These are phyloP conservation scores for Cerastis rubricosa DNA, from an alignment of 2,888 invertebrate genomes.

Conservation along the genomic window DNA sequence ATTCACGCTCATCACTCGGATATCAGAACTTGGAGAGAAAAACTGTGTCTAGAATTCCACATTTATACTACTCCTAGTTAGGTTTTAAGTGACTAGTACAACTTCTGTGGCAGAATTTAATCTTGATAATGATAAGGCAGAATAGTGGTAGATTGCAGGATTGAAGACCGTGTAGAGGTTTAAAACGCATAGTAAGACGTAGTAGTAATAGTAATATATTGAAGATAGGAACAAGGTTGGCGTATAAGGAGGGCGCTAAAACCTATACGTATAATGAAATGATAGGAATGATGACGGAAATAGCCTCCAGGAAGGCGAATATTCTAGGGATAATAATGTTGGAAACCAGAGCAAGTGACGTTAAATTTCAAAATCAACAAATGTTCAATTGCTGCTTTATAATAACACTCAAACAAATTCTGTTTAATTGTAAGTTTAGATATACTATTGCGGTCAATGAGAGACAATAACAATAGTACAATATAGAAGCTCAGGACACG, in stretches of 20 bases:
- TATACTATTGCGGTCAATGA: not conserved
- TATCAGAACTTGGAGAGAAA: not conserved
- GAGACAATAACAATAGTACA: not conserved
- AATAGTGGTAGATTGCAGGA: not conserved
- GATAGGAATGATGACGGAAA: not conserved
- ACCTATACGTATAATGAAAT: not conserved
- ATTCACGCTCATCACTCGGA: constrained; percentile 20
- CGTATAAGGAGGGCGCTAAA: not conserved
- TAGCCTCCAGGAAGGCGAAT: not conserved
- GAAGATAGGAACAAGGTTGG: not conserved
- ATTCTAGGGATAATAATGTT: not conserved
- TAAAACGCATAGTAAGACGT: not conserved
- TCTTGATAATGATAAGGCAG: not conserved
- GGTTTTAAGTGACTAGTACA: not conserved
- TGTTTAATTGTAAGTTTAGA: not conserved
- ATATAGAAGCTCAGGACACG: not conserved
- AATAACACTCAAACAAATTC: too few relatives aligned
- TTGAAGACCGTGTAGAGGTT: not conserved
- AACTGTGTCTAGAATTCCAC: not conserved
- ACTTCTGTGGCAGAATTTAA: not conserved
- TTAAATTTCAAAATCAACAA: not conserved
- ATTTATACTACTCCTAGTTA: not conserved
- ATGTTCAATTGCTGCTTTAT: not conserved
- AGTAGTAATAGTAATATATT: not conserved
- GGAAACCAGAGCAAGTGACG: not conserved